Conservation (phyloP, 1,140 invertebrate species). For the Calliphora vicina region DNA sequence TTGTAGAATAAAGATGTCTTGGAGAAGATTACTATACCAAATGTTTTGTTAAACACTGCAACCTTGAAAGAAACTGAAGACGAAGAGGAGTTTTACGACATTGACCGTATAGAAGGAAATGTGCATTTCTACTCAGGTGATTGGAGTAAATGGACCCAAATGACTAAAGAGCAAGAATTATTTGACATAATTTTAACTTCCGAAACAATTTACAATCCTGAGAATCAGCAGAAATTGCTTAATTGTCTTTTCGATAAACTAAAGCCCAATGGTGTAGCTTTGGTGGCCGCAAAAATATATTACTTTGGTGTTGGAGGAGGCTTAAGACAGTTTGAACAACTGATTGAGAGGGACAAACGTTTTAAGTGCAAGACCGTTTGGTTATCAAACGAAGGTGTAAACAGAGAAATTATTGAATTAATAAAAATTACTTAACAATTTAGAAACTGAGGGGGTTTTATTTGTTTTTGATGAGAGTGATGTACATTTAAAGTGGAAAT, state of each 20-base stretch:
- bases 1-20: constrained; percentile 56
- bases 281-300: constrained; percentile 83
- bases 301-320: constrained; percentile 93
- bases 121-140: constrained; percentile 81
- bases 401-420: constrained; percentile 39
- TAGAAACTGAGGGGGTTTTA: too few species aligned
- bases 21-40: constrained; percentile 74
- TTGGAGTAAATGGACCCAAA: constrained; percentile 73
- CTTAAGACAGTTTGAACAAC: constrained; percentile 74
- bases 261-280: constrained; percentile 72
- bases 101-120: constrained; percentile 46
- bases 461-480: too few species aligned
- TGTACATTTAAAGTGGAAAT: too few species aligned
- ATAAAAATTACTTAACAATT: neutral
- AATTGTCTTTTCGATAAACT: constrained; percentile 73
- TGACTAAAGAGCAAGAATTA: constrained; percentile 64
- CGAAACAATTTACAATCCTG: constrained; percentile 89
- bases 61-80: constrained; percentile 56
- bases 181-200: constrained; percentile 88
- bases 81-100: constrained; percentile 55
- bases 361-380: constrained; percentile 69
- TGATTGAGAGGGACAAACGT: constrained; percentile 66
- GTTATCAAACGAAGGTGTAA: constrained; percentile 45
- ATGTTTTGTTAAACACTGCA: constrained; percentile 75
- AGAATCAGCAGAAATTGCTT: constrained; percentile 79